phyloP scores from a whole-genome alignment of 2,113 vertebrate genomes.

The Chinchilla lanigera region DNA sequence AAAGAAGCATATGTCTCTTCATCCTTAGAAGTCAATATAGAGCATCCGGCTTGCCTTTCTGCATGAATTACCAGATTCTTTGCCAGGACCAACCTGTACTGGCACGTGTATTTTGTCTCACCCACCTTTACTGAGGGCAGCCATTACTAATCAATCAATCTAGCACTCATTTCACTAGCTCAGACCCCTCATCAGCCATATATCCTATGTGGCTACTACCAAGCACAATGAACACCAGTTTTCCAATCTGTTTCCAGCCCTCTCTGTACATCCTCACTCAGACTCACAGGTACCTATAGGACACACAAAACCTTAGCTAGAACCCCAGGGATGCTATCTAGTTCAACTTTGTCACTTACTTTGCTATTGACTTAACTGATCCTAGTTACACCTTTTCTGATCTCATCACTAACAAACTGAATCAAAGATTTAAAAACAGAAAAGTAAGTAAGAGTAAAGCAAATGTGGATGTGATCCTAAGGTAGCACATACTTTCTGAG shows the following conservation, averaged over 20 bases:
- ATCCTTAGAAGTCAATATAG: neutral
- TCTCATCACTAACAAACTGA: neutral
- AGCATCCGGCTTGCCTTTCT: neutral
- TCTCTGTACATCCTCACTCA: neutral
- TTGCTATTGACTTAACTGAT: neutral
- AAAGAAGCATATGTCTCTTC: neutral
- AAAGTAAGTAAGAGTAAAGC: neutral
- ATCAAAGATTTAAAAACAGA: neutral
- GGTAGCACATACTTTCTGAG: neutral
- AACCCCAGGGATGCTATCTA: rapidly evolving
- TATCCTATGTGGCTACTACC: neutral
- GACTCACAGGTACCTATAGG: neutral
- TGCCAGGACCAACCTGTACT: neutral
- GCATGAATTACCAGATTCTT: neutral
- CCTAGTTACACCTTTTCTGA: neutral
- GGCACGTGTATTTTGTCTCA: rapidly evolving
- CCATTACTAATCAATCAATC: constrained; percentile 40
- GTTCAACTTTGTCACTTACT: neutral
- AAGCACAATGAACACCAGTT: neutral
- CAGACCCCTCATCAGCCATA: neutral
- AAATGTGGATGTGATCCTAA: neutral
- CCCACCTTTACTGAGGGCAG: neutral
- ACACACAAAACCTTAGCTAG: neutral
- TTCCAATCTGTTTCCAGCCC: neutral
- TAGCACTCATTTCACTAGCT: neutral